Evolutionary conservation across 1,140 invertebrate genomes (phyloP).

Genomic region (Lysiphlebus fabarum): DNA sequence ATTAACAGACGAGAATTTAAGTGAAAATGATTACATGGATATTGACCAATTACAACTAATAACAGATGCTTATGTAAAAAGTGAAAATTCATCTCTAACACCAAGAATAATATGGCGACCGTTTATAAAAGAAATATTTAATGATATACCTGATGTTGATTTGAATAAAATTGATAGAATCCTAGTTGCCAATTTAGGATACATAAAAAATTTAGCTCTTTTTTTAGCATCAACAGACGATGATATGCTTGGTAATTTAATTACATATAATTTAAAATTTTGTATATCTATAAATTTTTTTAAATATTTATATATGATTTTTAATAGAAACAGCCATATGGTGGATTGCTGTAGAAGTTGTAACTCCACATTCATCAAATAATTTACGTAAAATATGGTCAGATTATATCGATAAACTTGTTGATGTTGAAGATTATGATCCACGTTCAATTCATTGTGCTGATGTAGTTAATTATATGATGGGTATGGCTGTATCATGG

Average conservation of each 20-base stretch:
- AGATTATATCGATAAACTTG: slow-evolving; percentile 44
- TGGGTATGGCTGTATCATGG: slow-evolving; percentile 59
- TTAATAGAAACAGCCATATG: slow-evolving; percentile 63
- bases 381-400: slow-evolving; percentile 49
- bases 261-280: background rate
- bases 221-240: slow-evolving; percentile 57
- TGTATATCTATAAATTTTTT: background rate
- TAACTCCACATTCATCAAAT: slow-evolving; percentile 63
- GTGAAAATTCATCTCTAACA: slow-evolving; percentile 49
- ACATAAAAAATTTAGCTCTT: slow-evolving; percentile 59
- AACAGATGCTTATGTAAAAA: slow-evolving; percentile 58
- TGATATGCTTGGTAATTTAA: slow-evolving; percentile 52
- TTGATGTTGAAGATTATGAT: slow-evolving; percentile 44
- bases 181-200: slow-evolving; percentile 63
- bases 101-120: slow-evolving; percentile 60
- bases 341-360: slow-evolving; percentile 65
- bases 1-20: slow-evolving; percentile 51
- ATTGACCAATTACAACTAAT: slow-evolving; percentile 61
- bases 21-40: slow-evolving; percentile 59
- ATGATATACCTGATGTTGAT: slow-evolving; percentile 54
- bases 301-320: slow-evolving; percentile 12
- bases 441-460: slow-evolving; percentile 64
- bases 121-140: slow-evolving; percentile 63
- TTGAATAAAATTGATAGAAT: slow-evolving; percentile 58
- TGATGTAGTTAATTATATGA: slow-evolving; percentile 62